Conservation (phyloP, 2,797 vertebrate species). For the Lepus townsendii region DNA sequence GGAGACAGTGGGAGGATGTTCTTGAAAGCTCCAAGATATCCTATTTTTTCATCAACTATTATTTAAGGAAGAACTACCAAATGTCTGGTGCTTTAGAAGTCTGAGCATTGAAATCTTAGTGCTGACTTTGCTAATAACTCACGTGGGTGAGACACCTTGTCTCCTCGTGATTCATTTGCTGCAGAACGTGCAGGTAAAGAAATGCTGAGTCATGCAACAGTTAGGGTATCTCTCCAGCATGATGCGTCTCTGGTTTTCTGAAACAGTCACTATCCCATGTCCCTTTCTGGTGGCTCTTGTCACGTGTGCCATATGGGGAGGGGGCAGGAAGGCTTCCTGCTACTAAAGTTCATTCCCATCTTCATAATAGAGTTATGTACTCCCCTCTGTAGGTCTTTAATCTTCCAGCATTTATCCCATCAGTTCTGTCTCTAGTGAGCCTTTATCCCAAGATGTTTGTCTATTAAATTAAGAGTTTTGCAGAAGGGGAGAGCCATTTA, state of each 20-base stretch:
- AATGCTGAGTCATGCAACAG: accelerated
- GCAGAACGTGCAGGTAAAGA: not conserved
- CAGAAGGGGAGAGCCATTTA: slow-evolving; percentile 85
- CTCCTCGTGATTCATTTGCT: not conserved
- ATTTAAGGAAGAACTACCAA: not conserved
- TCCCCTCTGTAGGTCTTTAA: slow-evolving; percentile 87
- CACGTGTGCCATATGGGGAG: slow-evolving; percentile 47
- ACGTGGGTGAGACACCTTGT: not conserved
- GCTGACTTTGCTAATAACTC: not conserved
- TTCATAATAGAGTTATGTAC: slow-evolving; percentile 86
- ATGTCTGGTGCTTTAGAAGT: not conserved
- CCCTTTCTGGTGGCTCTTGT: not conserved
- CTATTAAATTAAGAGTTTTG: slow-evolving; percentile 90
- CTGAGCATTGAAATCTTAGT: not conserved
- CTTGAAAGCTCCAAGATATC: not conserved
- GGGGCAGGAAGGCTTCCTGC: slow-evolving; percentile 75
- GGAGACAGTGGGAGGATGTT: not conserved
- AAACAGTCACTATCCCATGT: not conserved
- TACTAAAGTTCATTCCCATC: slow-evolving; percentile 84
- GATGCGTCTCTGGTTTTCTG: not conserved
- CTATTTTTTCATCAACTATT: not conserved
- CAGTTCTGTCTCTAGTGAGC: slow-evolving; percentile 83
- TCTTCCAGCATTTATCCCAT: slow-evolving; percentile 87
- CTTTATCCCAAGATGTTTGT: slow-evolving; percentile 89
- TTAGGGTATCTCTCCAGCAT: not conserved